Percentiles rank a stretch among this genome's conserved stretches.
Evolutionary conservation across 2,797 vertebrate genomes (phyloP).

Genomic region (Acanthurus leucopareius): DNA sequence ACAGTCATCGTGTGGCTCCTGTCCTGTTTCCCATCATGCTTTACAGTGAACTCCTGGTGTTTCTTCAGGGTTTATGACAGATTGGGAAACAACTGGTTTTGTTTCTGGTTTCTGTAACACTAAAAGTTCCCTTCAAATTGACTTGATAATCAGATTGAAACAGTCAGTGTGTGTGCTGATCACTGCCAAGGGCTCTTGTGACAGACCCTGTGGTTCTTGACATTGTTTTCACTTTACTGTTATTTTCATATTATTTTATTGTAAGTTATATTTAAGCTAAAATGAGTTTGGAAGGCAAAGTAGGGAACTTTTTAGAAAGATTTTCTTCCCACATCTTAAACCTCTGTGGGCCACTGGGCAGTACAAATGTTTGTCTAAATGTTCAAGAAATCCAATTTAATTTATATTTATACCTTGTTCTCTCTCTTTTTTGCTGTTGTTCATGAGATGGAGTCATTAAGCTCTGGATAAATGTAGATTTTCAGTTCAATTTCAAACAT

Average conservation of each 20-base stretch:
- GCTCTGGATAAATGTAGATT: neutral
- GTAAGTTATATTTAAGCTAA: neutral
- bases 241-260: neutral
- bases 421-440: neutral
- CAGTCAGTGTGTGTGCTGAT: neutral
- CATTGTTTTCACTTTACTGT: neutral
- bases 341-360: neutral
- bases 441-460: neutral
- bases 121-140: no score
- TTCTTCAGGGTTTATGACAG: no score
- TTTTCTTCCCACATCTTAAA: neutral
- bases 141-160: no score
- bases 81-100: no score
- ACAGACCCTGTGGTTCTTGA: neutral
- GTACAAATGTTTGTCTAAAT: neutral
- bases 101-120: no score
- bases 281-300: neutral
- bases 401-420: neutral
- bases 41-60: neutral
- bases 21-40: neutral
- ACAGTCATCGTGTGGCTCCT: neutral
- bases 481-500: neutral
- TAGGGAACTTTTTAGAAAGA: neutral
- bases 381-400: neutral
- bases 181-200: neutral